Evolutionary conservation across 2,888 invertebrate genomes (phyloP).

Genomic region (Neoascia interrupta): DNA sequence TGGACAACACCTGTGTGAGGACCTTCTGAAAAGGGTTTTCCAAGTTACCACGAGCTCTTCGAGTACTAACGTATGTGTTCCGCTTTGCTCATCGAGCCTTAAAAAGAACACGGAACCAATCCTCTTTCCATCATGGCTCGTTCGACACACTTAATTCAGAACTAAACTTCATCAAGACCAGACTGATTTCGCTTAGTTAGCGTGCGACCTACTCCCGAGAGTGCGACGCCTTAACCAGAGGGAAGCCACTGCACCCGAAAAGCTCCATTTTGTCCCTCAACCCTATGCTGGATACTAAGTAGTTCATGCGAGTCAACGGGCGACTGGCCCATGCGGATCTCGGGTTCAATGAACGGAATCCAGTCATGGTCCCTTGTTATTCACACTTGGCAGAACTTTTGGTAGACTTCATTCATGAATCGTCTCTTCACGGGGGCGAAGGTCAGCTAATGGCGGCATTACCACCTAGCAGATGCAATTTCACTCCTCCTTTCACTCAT

Average conservation of each 20-base stretch:
- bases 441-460: conserved; percentile 22
- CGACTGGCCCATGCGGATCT: conserved; percentile 12
- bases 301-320: conserved; percentile 28
- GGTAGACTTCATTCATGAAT: conserved; percentile 9
- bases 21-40: not conserved
- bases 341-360: not conserved
- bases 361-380: conserved; percentile 20
- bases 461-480: conserved; percentile 23
- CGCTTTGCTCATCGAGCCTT: not conserved
- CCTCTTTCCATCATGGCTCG: too few species aligned
- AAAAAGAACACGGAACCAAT: too few species aligned
- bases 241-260: too few species aligned
- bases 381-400: not conserved
- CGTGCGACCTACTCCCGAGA: too few species aligned
- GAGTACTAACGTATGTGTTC: conserved; percentile 3
- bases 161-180: not conserved
- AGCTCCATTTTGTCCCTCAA: too few species aligned
- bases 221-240: too few species aligned
- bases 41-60: not conserved
- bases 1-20: too few species aligned
- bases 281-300: conserved; percentile 21
- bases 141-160: not conserved
- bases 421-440: conserved; percentile 16
- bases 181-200: not conserved
- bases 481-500: conserved; percentile 42